Conservation (phyloP, 1,140 invertebrate species). For the Harpegnathos saltator region DNA sequence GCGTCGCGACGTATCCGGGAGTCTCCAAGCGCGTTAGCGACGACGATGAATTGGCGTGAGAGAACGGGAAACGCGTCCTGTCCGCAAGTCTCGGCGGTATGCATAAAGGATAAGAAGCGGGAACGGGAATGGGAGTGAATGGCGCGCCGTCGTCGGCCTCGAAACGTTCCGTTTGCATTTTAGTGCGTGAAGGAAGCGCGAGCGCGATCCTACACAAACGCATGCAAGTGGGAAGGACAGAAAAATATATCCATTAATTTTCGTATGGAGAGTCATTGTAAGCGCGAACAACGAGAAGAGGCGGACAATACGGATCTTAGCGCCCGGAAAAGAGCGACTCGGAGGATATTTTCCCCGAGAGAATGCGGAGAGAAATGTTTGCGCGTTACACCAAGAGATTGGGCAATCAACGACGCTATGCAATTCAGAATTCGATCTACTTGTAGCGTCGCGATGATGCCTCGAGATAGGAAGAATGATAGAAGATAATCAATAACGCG, state of each 20-base stretch:
- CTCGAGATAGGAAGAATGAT: background rate
- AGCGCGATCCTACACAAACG: conserved; percentile 77
- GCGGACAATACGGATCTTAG: background rate
- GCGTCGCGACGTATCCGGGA: background rate
- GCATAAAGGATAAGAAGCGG: conserved; percentile 56
- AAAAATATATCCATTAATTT: conserved; percentile 71
- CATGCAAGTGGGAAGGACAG: conserved; percentile 75
- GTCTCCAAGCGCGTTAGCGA: conserved; percentile 7
- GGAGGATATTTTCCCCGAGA: too few species aligned
- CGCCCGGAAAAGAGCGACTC: background rate
- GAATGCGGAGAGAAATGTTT: too few species aligned
- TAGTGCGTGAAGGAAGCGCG: conserved; percentile 77
- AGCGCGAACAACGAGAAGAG: background rate
- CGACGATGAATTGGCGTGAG: background rate
- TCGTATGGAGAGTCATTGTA: background rate
- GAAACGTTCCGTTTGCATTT: conserved; percentile 74
- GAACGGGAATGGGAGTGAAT: conserved; percentile 68
- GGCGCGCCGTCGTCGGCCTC: conserved; percentile 78
- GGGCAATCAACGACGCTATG: background rate
- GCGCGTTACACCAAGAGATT: too few species aligned
- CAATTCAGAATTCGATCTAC: conserved; percentile 2
- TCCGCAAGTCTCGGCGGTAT: background rate
- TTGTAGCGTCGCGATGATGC: background rate
- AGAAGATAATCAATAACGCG: conserved; percentile 5
- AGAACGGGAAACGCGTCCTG: conserved; percentile 1